Evolutionary conservation across 2,113 vertebrate species (phyloP), one percentile per base, ranked within the genome.

Genomic region (Nicator chloris): DNA sequence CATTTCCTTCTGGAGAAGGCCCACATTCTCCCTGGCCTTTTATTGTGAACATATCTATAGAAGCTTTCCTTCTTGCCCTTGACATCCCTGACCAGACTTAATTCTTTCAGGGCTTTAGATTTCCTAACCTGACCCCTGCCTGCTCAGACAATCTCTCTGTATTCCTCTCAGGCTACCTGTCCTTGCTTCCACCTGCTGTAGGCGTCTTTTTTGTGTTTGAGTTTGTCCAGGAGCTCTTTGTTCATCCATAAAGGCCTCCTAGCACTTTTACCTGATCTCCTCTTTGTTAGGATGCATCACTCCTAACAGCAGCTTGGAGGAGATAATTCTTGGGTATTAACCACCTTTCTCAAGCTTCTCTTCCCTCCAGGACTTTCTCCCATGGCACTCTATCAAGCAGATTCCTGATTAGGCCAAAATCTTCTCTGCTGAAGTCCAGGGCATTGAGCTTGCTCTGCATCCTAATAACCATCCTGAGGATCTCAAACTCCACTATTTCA

Each of bases 21-120:
- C 6, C 30, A 54, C 17, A 22, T 42, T 54, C 35, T 70, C 24
- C n/a, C 16, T 49, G 22, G 16, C 31, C 40, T 49, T 71, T 42
- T 9, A 13, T 13, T 3, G 1, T 1, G 0, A 40, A 35, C 6
- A 4, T 42, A 50, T 42, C 42, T 23, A 8, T 7, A 40, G 37
- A 50, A 37, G 31, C 17, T 65, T 80, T 65, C 13, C 12, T 50
- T 42, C 11, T 21, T 72, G 35, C 17, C 59, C 18, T 23, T 65
- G 31, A 44, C 31, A 57, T 13, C 6, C 42, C 17, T 28, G 22
- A 33, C 8, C 31, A 44, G 12, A 72, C 8, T 50, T 19, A 42
- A 19, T 28, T 63, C 5, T 35, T 49, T 64, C 86, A 72, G 35
- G 15, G 66, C 17, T 79, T 79, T 26, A 63, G 8, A n/a, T 35